Evolutionary conservation across 2,888 invertebrate species (phyloP).

Genomic region (Anoplius nigerrimus): DNA sequence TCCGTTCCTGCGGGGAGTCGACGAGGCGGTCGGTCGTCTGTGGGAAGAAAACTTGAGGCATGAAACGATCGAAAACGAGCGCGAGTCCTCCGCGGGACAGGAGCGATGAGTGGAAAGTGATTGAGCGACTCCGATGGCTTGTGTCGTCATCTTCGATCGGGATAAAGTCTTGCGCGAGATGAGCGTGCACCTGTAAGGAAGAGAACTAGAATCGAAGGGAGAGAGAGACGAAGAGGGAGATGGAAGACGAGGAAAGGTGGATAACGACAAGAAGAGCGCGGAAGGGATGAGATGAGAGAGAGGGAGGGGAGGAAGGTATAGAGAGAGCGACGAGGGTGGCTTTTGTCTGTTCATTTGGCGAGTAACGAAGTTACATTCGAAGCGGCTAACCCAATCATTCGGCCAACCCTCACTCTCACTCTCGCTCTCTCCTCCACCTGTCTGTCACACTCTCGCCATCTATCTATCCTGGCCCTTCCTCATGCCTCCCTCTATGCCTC

Average conservation of each 20-base stretch:
- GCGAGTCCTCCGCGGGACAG: conserved; percentile 14
- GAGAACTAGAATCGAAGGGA: no score
- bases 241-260: background rate
- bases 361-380: conserved; percentile 69
- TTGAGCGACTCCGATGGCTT: conserved; percentile 52
- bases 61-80: no score
- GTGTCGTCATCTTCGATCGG: conserved; percentile 60
- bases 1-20: no score
- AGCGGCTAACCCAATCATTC: conserved; percentile 69
- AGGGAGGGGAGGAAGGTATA: background rate
- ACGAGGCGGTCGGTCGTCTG: no score
- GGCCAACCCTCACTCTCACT: conserved; percentile 53
- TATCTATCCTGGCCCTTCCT: conserved; percentile 32
- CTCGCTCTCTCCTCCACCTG: conserved; percentile 16
- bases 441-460: conserved; percentile 6
- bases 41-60: no score
- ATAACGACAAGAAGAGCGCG: conserved; percentile 2
- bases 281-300: conserved; percentile 21
- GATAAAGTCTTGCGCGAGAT: conserved; percentile 42
- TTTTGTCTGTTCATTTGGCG: conserved; percentile 67
- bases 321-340: conserved; percentile 22
- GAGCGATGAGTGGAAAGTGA: conserved; percentile 62
- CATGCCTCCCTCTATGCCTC: conserved; percentile 26
- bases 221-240: background rate
- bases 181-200: conserved; percentile 26